Conservation (phyloP, 64 coral and sea anemone species). For the Dendrophyllia cribrosa region DNA sequence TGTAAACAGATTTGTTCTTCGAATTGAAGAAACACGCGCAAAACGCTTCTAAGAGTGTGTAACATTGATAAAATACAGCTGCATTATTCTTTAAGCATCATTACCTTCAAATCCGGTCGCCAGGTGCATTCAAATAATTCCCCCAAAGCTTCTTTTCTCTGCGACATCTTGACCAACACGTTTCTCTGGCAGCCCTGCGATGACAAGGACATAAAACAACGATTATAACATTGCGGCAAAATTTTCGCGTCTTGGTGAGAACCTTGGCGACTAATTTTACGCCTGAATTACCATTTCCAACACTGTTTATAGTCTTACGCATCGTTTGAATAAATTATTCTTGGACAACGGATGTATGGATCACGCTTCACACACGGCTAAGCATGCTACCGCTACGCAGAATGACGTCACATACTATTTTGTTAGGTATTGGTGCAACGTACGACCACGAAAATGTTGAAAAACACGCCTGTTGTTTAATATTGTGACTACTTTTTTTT, state of each 20-base stretch:
- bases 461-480: too few species aligned
- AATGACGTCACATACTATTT: slow-evolving; percentile 34
- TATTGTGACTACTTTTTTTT: too few species aligned
- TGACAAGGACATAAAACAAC: not conserved
- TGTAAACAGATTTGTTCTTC: not conserved
- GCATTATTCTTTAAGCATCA: not conserved
- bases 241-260: not conserved
- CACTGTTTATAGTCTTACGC: slow-evolving; percentile 27
- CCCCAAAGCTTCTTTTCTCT: slow-evolving; percentile 1
- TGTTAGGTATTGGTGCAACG: not conserved
- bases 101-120: slow-evolving; percentile 49
- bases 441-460: too few species aligned
- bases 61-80: slow-evolving; percentile 9
- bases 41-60: not conserved
- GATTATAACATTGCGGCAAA: not conserved
- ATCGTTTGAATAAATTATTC: slow-evolving; percentile 50
- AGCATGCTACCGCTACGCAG: not conserved
- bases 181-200: not conserved
- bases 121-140: slow-evolving; percentile 34
- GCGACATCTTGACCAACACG: slow-evolving; percentile 13
- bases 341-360: not conserved
- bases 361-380: not conserved
- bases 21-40: not conserved
- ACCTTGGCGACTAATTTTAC: slow-evolving; percentile 2
- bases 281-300: slow-evolving; percentile 7